A percentile compares a stretch with the other conserved stretches of the same genome.
phyloP scores from a whole-genome alignment of 2,888 invertebrate species.

The Trichopoda pennipes region DNA sequence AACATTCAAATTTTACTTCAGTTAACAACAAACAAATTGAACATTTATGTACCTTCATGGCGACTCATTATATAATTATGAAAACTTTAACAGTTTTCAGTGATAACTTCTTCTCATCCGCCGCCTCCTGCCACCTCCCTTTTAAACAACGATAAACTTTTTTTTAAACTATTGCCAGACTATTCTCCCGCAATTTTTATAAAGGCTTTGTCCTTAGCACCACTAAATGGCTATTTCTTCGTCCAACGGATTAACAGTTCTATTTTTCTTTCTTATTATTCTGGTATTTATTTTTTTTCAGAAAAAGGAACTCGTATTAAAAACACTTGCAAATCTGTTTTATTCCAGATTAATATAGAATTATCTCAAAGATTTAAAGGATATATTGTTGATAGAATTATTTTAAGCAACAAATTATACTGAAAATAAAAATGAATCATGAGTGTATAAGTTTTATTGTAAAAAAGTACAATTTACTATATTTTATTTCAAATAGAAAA shows the following conservation, averaged over 20 bases:
- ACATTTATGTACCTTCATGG: slow-evolving; percentile 95
- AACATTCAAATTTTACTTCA: not conserved
- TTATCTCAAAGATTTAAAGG: slow-evolving; percentile 19
- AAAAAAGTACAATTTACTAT: no score
- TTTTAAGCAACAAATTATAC: slow-evolving; percentile 56
- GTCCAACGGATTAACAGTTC: slow-evolving; percentile 1
- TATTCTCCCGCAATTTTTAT: slow-evolving; percentile 21
- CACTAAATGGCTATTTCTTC: slow-evolving; percentile 22
- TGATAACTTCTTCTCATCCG: slow-evolving; percentile 54
- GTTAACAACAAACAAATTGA: not conserved
- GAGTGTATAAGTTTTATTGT: not conserved
- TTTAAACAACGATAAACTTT: not conserved
- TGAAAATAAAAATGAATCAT: slow-evolving; percentile 13
- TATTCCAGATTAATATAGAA: slow-evolving; percentile 28
- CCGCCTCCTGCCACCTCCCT: slow-evolving; percentile 57
- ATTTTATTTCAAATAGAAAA: no score
- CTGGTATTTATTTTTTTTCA: slow-evolving; percentile 15
- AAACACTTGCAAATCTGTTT: slow-evolving; percentile 24
- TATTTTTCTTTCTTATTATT: slow-evolving; percentile 23
- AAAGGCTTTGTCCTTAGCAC: slow-evolving; percentile 51
- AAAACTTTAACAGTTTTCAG: slow-evolving; percentile 64
- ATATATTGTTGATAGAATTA: slow-evolving; percentile 4
- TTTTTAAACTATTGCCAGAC: slow-evolving; percentile 20
- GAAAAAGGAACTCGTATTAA: slow-evolving; percentile 50
- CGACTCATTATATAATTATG: slow-evolving; percentile 88